Base-by-base conservation (phyloP, 64 coral and sea anemone genomes). In the Montipora efflorescens region DNA sequence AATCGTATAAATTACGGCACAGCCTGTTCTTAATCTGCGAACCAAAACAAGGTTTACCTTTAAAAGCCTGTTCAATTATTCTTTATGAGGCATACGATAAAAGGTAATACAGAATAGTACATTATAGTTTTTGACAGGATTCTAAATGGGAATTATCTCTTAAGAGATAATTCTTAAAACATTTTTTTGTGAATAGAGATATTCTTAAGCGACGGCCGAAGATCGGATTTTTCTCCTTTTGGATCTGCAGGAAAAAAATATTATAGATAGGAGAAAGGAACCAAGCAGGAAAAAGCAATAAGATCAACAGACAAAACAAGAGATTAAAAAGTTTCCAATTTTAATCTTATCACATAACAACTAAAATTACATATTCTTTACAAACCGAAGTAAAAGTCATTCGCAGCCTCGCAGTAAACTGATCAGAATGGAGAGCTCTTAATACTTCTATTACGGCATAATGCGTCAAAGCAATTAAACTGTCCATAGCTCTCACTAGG, bases 331-430 rank as follows among this genome's bases (percentile, higher is more conserved):
- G 18, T 21, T 22, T 21, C 47, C 45, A 48, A 8, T 11, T 49
- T 71, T 86, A 86, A 86, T 72, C 67, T 50, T 86, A 69, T 70
- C 61, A 71, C 45, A 50, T 7, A 16, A 62, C 36, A 68, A 64
- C 9, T 64, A 15, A 67, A 36, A 84, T 83, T 84, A n/a, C 36
- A 46, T 67, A 16, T 67, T 84, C 82, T 72, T 48, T 86, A 86
- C 44, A 86, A 86, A 86, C 18, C 47, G 25, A 47, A 72, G 9
- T 7, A 1, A 28, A 84, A n/a, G 81, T 66, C 47, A 84, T 69
- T 48, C 50, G 7, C 45, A 71, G 62, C 49, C 51, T 45, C 23
- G 36, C 46, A 8, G 62, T 86, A 47, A 82, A 36, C 58, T 59
- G 19, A 47, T 44, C n/a, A 16, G 19, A 86, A 84, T 19, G 43